Evolutionary conservation across 2,888 invertebrate genomes (phyloP).

Genomic region (Drosophila phalerata): DNA sequence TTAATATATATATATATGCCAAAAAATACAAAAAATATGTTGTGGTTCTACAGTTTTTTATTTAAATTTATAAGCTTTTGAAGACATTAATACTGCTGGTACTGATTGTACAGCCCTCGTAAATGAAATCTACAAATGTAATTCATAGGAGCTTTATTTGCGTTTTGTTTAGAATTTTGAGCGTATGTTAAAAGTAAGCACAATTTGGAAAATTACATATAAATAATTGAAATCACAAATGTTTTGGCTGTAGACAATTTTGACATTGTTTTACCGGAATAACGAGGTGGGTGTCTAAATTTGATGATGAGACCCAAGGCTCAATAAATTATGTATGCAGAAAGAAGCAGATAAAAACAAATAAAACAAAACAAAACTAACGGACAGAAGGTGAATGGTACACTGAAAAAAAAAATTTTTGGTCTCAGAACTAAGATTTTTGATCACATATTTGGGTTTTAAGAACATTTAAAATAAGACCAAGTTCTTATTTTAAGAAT

Average conservation of each 20-base stretch:
- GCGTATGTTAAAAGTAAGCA: conserved; percentile 42
- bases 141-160: conserved; percentile 18
- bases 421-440: too few relatives aligned
- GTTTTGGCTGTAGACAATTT: conserved; percentile 67
- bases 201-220: conserved; percentile 77
- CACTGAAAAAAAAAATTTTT: too few relatives aligned
- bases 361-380: conserved; percentile 40
- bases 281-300: conserved; percentile 66
- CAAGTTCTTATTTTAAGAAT: too few relatives aligned
- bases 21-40: too few relatives aligned
- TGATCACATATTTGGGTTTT: too few relatives aligned
- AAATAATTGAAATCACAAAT: conserved; percentile 78
- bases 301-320: conserved; percentile 69
- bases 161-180: conserved; percentile 33
- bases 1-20: too few relatives aligned
- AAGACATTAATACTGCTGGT: too few relatives aligned
- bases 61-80: too few relatives aligned
- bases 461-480: too few relatives aligned
- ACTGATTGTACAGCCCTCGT: conserved; percentile 7
- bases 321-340: conserved; percentile 71
- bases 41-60: too few relatives aligned
- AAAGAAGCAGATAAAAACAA: background rate
- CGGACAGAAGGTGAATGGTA: conserved; percentile 14
- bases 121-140: background rate
- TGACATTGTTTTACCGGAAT: conserved; percentile 60